Base-by-base conservation (phyloP, 1,140 invertebrate species). In the Physella acuta region DNA sequence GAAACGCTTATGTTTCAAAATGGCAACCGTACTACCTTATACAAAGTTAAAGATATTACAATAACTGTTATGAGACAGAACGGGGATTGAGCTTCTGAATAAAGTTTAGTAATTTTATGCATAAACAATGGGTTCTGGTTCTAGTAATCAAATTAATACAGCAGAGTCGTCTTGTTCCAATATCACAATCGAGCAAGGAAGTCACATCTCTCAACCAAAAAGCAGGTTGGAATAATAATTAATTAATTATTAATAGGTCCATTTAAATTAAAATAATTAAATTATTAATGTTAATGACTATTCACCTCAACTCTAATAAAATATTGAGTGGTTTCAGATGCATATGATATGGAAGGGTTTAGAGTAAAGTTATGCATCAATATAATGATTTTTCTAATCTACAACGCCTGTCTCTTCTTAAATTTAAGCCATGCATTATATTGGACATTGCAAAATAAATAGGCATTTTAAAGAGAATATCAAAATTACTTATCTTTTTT, bases 71-170 rank as follows among this genome's bases (percentile, higher is more conserved):
- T 20, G 39, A 8, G 20, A 11, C 39, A 44, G 39, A 11, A 44
- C 20, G 8, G 20, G 39, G 8, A 44, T 20, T n/a, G n/a, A 44
- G 20, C 39, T 20, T 11, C 8, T 11, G 20, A 44, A 8, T 20
- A 11, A 8, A 44, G 8, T 44, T 44, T 44, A 44, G 39, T 44
- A 44, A 44, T 33, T 33, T 2, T 24, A 26, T 53, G 4, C n/a
- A 53, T 5, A 4, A 34, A 34, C 17, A 58, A 58, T 58, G 56
- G 56, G 56, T 34, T 20, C 30, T 16, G 56, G 56, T 3, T 8
- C 56, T 24, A 58, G 56, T 34, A 58, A 34, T 34, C 56, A 58
- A 58, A 24, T 58, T 58, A 58, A 33, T n/a, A n/a, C n/a, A n/a
- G n/a, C n/a, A n/a, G n/a, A n/a, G n/a, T n/a, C n/a, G n/a, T n/a